These are phyloP conservation scores for Aricia artaxerxes DNA, from an alignment of 2,888 invertebrate genomes.

Conservation along the genomic window DNA sequence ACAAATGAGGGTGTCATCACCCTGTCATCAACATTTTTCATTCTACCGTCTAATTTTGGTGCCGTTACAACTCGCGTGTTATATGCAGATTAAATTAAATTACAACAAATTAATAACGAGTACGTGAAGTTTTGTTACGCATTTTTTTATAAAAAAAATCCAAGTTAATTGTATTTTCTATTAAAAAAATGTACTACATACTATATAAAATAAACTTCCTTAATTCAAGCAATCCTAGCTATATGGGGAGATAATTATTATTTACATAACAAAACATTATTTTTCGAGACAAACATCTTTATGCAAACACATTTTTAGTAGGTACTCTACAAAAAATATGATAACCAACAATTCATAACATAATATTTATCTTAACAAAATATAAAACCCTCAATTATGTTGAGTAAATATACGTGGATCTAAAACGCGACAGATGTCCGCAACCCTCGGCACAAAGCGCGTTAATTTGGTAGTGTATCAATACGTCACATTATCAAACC, in stretches of 20 bases:
- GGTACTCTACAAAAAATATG: not conserved
- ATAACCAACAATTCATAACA: not conserved
- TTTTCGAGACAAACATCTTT: not conserved
- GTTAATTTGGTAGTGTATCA: constrained; percentile 66
- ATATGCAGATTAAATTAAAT: constrained; percentile 11
- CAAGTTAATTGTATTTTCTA: no score
- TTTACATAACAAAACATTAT: not conserved
- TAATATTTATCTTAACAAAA: constrained; percentile 15
- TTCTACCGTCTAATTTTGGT: constrained; percentile 52
- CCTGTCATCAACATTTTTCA: constrained; percentile 68
- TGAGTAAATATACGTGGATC: constrained; percentile 39
- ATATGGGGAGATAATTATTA: no score
- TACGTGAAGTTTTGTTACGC: not conserved
- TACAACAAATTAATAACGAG: not conserved
- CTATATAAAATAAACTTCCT: no score
- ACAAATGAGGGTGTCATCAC: constrained; percentile 74
- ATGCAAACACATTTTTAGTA: not conserved
- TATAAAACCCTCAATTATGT: constrained; percentile 29
- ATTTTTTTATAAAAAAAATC: no score
- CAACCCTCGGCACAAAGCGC: constrained; percentile 62
- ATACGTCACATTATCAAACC: constrained; percentile 61
- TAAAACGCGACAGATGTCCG: constrained; percentile 69
- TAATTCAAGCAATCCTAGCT: no score
- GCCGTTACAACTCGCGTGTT: constrained; percentile 53
- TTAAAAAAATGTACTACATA: no score